phyloP scores from a whole-genome alignment of 2,113 vertebrate genomes.

The Tachycineta bicolor region DNA sequence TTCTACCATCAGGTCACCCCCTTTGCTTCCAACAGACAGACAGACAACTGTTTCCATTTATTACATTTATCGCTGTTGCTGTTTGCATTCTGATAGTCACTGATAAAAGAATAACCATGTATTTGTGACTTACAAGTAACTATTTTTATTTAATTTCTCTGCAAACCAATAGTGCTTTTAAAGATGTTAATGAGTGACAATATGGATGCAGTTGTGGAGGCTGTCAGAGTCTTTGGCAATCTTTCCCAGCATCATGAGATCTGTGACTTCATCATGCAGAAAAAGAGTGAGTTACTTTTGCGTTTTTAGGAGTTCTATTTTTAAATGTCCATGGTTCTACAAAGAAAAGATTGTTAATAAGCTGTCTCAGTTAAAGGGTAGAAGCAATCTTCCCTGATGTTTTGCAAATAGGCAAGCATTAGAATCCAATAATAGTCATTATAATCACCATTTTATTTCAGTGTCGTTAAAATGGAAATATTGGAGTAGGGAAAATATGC shows the following conservation, averaged over 20 bases:
- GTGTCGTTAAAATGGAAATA: neutral
- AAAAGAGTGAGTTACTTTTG: constrained; percentile 75
- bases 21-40: neutral
- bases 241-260: constrained; percentile 82
- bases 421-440: neutral
- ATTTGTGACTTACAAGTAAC: neutral
- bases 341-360: constrained; percentile 11
- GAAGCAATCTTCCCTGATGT: neutral
- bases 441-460: neutral
- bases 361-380: constrained; percentile 3
- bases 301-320: neutral
- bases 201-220: constrained; percentile 85
- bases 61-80: neutral
- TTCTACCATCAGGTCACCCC: neutral
- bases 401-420: neutral
- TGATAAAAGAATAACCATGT: neutral
- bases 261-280: constrained; percentile 81
- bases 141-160: constrained; percentile 24
- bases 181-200: constrained; percentile 79
- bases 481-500: neutral
- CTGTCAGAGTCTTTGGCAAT: constrained; percentile 85
- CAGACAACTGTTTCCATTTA: neutral
- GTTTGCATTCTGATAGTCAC: neutral
- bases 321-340: neutral
- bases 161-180: constrained; percentile 75